Evolutionary conservation across 2,113 vertebrate species (phyloP), one percentile per base, ranked within the genome.

Genomic region (Callionymus lyra): DNA sequence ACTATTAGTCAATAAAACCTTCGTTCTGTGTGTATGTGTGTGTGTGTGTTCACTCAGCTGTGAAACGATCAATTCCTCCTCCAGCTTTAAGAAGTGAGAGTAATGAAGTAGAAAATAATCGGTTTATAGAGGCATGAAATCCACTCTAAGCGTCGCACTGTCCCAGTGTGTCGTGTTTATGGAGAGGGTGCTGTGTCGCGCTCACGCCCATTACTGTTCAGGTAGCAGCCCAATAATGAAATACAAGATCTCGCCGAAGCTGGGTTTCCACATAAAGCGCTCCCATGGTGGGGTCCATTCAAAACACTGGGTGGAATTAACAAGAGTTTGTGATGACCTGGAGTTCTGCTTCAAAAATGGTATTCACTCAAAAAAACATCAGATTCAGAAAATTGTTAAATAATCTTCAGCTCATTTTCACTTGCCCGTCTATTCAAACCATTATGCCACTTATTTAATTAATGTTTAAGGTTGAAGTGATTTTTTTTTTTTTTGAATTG

Each of bases 111-210:
- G 61, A 76, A 66, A 70, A 61, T 63, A 57, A 47, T 64, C 67
- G 56, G 68, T 82, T 79, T 76, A 80, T 72, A 65, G 68, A 61
- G 61, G 65, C 55, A 76, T 75, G 66, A 72, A 65, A 72, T 46
- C 57, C 44, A 58, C 57, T 53, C 63, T 54, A 46, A 57, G 50
- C 59, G 42, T 45, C 53, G 49, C 59, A 38, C 45, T 50, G 38
- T 41, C 56, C 56, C 21, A 4, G 21, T 27, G 21, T 27, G 21
- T 27, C 21, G 21, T 27, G 21, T 27, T 27, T 27, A 27, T 8
- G 21, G 21, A 27, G 21, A 27, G 4, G 21, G 4, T 27, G 8
- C 21, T 4, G 21, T 8, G 21, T 27, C 21, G 21, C 21, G 21
- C 21, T 27, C 21, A 27, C 21, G 8, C 21, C 21, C n/a, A n/a